These are phyloP conservation scores for Ornithorhynchus anatinus DNA, from an alignment of 2,113 vertebrate species.

Conservation along the genomic window DNA sequence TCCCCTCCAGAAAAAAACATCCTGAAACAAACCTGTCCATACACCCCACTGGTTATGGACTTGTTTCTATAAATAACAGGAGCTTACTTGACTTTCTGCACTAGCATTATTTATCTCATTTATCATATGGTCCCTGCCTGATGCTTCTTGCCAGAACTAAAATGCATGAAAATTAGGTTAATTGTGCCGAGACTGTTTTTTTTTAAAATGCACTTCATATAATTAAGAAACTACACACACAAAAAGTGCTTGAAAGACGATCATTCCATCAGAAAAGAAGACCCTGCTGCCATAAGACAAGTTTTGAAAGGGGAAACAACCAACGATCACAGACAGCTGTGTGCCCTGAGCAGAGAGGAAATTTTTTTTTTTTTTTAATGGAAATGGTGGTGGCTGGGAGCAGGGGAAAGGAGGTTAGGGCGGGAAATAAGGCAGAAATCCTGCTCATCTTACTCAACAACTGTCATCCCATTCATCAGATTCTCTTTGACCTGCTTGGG, in stretches of 20 bases:
- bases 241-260: conserved; percentile 50
- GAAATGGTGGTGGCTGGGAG: too few species aligned
- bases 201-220: conserved; percentile 52
- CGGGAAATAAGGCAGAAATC: not conserved
- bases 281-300: conserved; percentile 30
- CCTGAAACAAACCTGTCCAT: conserved; percentile 1
- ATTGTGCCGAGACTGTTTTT: conserved; percentile 39
- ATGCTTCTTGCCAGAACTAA: conserved; percentile 55
- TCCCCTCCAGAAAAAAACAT: conserved; percentile 47
- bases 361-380: too few species aligned
- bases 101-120: conserved; percentile 64
- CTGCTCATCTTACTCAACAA: not conserved
- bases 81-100: conserved; percentile 56
- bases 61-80: conserved; percentile 51
- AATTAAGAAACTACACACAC: conserved; percentile 62
- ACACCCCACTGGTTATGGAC: conserved; percentile 17
- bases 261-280: conserved; percentile 46
- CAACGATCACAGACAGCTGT: conserved; percentile 41
- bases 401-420: conserved; percentile 16
- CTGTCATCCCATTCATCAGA: not conserved
- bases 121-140: conserved; percentile 57
- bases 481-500: conserved; percentile 8
- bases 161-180: conserved; percentile 63
- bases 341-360: conserved; percentile 24
- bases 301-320: conserved; percentile 28